Evolutionary conservation across 2,888 invertebrate species (phyloP), one percentile per base, ranked within the genome.

Genomic region (Thereva nobilitata): DNA sequence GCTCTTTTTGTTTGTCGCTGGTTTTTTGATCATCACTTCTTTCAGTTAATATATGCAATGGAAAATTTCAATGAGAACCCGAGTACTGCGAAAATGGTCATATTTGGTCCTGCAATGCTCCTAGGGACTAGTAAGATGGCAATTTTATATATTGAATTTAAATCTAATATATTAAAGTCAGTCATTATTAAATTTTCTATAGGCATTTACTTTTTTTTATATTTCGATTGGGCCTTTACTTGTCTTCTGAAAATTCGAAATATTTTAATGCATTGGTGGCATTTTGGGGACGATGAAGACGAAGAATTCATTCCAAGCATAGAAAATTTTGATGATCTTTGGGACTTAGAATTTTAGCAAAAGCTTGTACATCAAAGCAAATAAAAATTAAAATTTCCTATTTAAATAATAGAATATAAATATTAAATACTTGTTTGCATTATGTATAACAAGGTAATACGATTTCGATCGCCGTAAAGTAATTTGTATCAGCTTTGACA

Each of bases 211-310:
- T 79, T 80, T 67, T 79, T 80, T 37, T 42, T 70, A 3, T 70
- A 70, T 52, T 68, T 80, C 41, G 80, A 80, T 57, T 79, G 77
- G 70, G 74, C 77, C 34, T 72, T 80, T 4, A 76, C 76, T 0
- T 76, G 79, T 6, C 71, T 76, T 7, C 66, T 79, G 34, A 65
- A 75, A 2, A 76, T 79, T 9, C 76, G 76, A 23, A 78, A 75
- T 42, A 76, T 79, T 40, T 49, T 80, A 41, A 72, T 75, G 1
- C 79, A 80, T 68, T 80, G 80, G 80, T 80, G 80, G 80, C 73
- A 75, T 71, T 80, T 79, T 65, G 80, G 79, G 56, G 78, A 75
- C 65, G 74, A 75, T 10, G 75, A 74, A n/a, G 74, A 70, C 45
- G 64, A 68, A 5, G 67, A 69, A 2, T 23, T 23, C 23, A 23